Conservation (phyloP, 2,113 vertebrate genomes). For the Amphiprion ocellaris region DNA sequence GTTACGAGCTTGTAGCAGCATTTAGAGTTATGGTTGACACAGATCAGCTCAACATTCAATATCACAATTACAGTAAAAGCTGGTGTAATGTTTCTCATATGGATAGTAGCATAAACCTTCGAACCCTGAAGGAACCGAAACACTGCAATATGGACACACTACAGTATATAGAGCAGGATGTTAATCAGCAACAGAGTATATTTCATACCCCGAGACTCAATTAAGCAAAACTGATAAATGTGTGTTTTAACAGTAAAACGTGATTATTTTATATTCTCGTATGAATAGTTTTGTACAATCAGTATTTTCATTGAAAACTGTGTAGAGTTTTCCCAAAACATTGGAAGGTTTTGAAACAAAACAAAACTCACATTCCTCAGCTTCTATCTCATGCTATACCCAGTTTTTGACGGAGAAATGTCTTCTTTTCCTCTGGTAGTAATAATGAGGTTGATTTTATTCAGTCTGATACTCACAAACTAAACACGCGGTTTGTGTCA, state of each 20-base stretch:
- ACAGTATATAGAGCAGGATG: slow-evolving; percentile 32
- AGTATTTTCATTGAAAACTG: slow-evolving; percentile 54
- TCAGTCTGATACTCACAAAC: slow-evolving; percentile 72
- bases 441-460: slow-evolving; percentile 74
- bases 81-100: slow-evolving; percentile 81
- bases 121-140: slow-evolving; percentile 55
- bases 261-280: slow-evolving; percentile 17
- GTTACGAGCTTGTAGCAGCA: slow-evolving; percentile 74
- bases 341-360: slow-evolving; percentile 52
- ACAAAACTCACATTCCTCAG: slow-evolving; percentile 65
- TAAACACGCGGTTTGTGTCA: slow-evolving; percentile 66
- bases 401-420: slow-evolving; percentile 39
- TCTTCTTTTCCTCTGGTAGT: slow-evolving; percentile 33
- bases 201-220: slow-evolving; percentile 32
- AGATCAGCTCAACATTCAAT: slow-evolving; percentile 81
- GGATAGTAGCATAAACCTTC: slow-evolving; percentile 65
- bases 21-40: slow-evolving; percentile 82
- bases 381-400: slow-evolving; percentile 8
- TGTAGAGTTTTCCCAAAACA: slow-evolving; percentile 18
- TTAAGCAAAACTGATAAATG: slow-evolving; percentile 13
- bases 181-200: slow-evolving; percentile 38
- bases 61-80: slow-evolving; percentile 85
- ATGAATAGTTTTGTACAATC: neutral
- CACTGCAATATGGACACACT: slow-evolving; percentile 48
- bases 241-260: slow-evolving; percentile 16